Evolutionary conservation across 2,113 vertebrate genomes (phyloP), one percentile per base, ranked within the genome.

Genomic region (Grallaria varia): DNA sequence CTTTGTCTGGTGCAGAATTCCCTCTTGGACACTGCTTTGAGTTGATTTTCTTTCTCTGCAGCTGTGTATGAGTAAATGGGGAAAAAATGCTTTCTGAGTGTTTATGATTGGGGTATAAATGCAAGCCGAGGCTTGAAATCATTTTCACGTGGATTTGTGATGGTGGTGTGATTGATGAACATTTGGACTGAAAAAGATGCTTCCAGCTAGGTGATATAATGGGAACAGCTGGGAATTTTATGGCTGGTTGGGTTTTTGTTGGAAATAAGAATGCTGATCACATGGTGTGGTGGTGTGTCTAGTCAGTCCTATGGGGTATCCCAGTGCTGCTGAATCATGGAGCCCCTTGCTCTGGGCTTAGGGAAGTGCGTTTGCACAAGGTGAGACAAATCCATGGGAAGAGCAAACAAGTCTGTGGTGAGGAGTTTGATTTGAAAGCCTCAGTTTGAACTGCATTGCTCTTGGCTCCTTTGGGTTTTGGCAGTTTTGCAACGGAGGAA

Each of bases 161-260:
- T 86, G 69, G 80, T 67, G 60, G 44, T 12, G 37, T 90, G 94
- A 84, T 81, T 90, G 89, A 95, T 40, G 5, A 96, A 74, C 47
- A n/a, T 55, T 94, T 94, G 90, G 82, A 66, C 67, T 81, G 42
- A 8, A 37, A 66, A 88, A 84, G 82, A 77, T 90, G 93, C 76
- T 90, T 84, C 84, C 87, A 88, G 73, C 79, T 60, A 78, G 87
- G 88, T 86, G 82, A 71, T 96, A 74, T 20, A 80, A 84, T 81
- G 89, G 91, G 60, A 95, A 52, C 86, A 86, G 92, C 69, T 93
- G 89, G 93, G 83, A 81, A 77, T 93, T 87, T 78, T 63, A 84
- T 81, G 86, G 79, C 42, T 86, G 80, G 76, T 77, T 78, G 86
- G 9, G 10, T 85, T 93, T 87, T 77, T 40, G 69, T 85, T 90